These are phyloP conservation scores for Pica pica DNA, from an alignment of 2,113 vertebrate genomes.

Conservation along the genomic window DNA sequence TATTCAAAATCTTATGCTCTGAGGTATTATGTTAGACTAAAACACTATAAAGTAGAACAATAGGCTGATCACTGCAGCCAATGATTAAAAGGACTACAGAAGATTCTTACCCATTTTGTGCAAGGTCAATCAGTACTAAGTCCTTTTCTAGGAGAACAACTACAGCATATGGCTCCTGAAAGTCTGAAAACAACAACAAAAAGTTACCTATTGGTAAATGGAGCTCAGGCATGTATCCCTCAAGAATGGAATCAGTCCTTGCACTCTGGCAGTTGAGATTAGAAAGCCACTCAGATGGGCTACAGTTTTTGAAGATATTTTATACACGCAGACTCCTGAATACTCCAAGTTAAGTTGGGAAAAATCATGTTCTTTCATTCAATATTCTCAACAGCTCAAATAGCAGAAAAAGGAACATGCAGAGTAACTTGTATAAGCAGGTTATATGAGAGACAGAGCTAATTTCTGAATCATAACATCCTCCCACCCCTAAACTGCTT, in stretches of 20 bases:
- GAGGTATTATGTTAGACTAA: background rate
- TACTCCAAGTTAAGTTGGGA: background rate
- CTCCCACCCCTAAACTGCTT: background rate
- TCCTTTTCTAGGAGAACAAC: constrained; percentile 98
- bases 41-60: background rate
- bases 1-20: background rate
- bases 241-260: background rate
- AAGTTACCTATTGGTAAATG: background rate
- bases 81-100: background rate
- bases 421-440: background rate
- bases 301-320: background rate
- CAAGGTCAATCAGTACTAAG: constrained; percentile 98
- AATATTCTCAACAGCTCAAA: background rate
- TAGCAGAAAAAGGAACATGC: background rate
- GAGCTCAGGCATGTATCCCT: background rate
- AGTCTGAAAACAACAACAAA: constrained; percentile 77
- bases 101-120: constrained; percentile 93
- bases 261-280: background rate
- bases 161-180: constrained; percentile 98
- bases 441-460: background rate
- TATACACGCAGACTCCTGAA: accelerated
- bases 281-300: background rate
- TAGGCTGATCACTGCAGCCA: background rate
- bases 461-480: background rate
- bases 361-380: background rate